Conservation (phyloP, 2,888 invertebrate species). For the Baccha elongata region DNA sequence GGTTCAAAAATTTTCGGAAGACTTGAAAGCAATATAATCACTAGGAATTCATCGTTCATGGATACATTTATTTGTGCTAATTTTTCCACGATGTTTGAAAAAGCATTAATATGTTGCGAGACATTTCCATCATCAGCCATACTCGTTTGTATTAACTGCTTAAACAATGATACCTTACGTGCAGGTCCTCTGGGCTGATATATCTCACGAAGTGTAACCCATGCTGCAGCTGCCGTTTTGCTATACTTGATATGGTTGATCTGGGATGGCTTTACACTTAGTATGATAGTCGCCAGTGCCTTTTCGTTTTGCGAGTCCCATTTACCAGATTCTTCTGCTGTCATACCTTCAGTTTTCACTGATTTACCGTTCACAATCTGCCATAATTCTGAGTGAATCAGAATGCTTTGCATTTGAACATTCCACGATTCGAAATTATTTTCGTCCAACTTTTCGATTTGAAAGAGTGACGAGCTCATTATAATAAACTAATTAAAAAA, state of each 20-base stretch:
- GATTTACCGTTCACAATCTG: no score
- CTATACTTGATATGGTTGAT: slow-evolving; percentile 60
- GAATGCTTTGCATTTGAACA: no score
- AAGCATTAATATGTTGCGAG: slow-evolving; percentile 45
- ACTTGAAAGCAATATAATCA: slow-evolving; percentile 64
- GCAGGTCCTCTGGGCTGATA: slow-evolving; percentile 67
- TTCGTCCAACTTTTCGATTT: no score
- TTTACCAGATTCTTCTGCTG: no score
- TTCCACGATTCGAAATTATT: no score
- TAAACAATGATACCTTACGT: slow-evolving; percentile 62
- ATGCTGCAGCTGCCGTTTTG: slow-evolving; percentile 42
- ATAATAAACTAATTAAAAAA: no score
- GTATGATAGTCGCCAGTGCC: no score
- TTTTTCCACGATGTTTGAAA: slow-evolving; percentile 59
- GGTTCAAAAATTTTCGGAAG: slow-evolving; percentile 51
- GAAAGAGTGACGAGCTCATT: no score
- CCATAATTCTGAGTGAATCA: no score
- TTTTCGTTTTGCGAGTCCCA: no score
- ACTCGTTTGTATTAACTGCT: slow-evolving; percentile 41
- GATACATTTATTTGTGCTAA: slow-evolving; percentile 45
- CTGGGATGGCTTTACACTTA: slow-evolving; percentile 24
- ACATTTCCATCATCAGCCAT: slow-evolving; percentile 36
- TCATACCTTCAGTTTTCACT: no score
- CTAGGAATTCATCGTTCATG: slow-evolving; percentile 53
- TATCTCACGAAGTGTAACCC: slow-evolving; percentile 32